These are phyloP conservation scores for Aproaerema taeniolella DNA, from an alignment of 2,888 invertebrate genomes.

Conservation along the genomic window DNA sequence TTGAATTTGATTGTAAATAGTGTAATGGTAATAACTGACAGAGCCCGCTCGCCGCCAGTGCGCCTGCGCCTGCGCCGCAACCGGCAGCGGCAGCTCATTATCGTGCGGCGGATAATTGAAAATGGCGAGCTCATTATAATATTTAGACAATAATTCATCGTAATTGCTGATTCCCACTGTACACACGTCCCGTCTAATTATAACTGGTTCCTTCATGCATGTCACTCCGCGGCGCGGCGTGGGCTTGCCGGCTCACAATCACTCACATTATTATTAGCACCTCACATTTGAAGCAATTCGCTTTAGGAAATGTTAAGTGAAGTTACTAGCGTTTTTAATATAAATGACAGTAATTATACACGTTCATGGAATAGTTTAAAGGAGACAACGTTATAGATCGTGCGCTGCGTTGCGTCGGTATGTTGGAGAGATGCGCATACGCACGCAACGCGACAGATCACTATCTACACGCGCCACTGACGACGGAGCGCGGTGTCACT, in stretches of 20 bases:
- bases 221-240: background rate
- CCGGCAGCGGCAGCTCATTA: slow-evolving; percentile 32
- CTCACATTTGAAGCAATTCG: too few relatives aligned
- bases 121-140: slow-evolving; percentile 48
- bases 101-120: slow-evolving; percentile 38
- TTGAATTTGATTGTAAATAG: too few relatives aligned
- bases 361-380: too few relatives aligned
- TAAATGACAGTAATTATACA: too few relatives aligned
- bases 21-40: too few relatives aligned
- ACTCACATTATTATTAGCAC: too few relatives aligned
- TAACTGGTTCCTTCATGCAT: background rate
- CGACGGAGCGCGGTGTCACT: too few relatives aligned
- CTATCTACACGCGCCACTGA: background rate
- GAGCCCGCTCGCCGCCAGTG: background rate
- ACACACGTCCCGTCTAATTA: slow-evolving; percentile 1
- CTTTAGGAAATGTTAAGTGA: too few relatives aligned
- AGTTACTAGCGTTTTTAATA: too few relatives aligned
- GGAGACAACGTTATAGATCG: too few relatives aligned
- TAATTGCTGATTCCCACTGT: slow-evolving; percentile 9
- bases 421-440: slow-evolving; percentile 1
- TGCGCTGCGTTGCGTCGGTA: slow-evolving; percentile 1
- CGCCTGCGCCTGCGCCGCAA: background rate
- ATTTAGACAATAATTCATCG: slow-evolving; percentile 42
- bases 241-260: too few relatives aligned
- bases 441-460: slow-evolving; percentile 4